phyloP scores from a whole-genome alignment of 2,888 invertebrate species.

The Orthosia gracilis region DNA sequence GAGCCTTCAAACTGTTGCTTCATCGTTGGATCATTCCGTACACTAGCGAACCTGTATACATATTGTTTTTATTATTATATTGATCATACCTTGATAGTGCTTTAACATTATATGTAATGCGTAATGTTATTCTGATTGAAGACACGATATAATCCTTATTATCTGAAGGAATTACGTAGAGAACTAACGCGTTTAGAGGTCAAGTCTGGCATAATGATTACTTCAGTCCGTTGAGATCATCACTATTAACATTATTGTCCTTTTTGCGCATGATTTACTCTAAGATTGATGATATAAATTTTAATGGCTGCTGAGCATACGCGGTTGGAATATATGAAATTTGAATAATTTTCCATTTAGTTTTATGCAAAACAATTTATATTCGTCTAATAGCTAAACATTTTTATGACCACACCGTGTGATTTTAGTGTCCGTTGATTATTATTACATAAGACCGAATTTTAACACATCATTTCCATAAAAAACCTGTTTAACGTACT shows the following conservation, averaged over 20 bases:
- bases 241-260: conserved; percentile 72
- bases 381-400: conserved; percentile 42
- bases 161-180: conserved; percentile 49
- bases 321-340: conserved; percentile 53
- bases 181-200: conserved; percentile 61
- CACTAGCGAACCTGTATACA: conserved; percentile 27
- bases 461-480: conserved; percentile 50
- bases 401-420: conserved; percentile 40
- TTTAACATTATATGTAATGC: conserved; percentile 5
- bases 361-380: conserved; percentile 38
- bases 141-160: conserved; percentile 50
- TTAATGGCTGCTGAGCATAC: conserved; percentile 52
- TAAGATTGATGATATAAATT: conserved; percentile 61
- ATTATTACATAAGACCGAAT: conserved; percentile 59
- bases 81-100: conserved; percentile 6
- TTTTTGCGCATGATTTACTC: conserved; percentile 74
- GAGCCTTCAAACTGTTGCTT: conserved; percentile 75
- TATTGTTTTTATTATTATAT: conserved; percentile 31
- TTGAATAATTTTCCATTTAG: conserved; percentile 60
- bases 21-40: conserved; percentile 52
- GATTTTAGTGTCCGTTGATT: conserved; percentile 52
- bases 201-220: conserved; percentile 73
- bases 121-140: conserved; percentile 36
- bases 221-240: conserved; percentile 79
- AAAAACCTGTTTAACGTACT: conserved; percentile 64